Conservation (phyloP, 2,888 invertebrate species). For the Crematogaster levior region DNA sequence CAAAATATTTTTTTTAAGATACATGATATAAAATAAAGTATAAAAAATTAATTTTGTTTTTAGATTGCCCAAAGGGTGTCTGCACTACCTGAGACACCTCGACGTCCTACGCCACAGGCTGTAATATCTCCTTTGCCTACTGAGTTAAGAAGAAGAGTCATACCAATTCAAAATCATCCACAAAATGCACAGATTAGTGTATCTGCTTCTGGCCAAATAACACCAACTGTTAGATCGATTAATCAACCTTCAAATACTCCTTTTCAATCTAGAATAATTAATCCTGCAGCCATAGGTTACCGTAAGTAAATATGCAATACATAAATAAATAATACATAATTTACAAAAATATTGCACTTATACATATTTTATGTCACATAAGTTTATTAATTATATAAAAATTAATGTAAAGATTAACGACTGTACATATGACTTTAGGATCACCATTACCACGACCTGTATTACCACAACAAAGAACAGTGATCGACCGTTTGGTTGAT, state of each 20-base stretch:
- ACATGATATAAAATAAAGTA: background rate
- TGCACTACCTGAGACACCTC: constrained; percentile 70
- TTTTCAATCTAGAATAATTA: constrained; percentile 74
- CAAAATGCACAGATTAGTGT: constrained; percentile 67
- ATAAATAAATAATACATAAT: background rate
- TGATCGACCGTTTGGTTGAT: constrained; percentile 96
- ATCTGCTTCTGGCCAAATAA: constrained; percentile 58
- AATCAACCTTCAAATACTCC: constrained; percentile 72
- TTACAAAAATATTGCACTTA: background rate
- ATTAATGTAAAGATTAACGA: constrained; percentile 8
- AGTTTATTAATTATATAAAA: constrained; percentile 1
- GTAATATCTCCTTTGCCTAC: constrained; percentile 66
- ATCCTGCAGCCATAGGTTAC: constrained; percentile 68
- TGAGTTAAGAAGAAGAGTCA: constrained; percentile 79
- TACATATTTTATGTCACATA: background rate
- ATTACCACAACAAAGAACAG: constrained; percentile 91
- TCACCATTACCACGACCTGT: constrained; percentile 89
- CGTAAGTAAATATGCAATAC: constrained; percentile 62
- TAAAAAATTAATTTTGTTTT: constrained; percentile 54
- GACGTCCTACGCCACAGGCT: constrained; percentile 73
- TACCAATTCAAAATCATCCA: constrained; percentile 73
- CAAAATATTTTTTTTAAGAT: constrained; percentile 4
- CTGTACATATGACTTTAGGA: constrained; percentile 67
- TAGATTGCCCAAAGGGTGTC: constrained; percentile 70
- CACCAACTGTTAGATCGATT: constrained; percentile 71